Conservation (phyloP, 2,797 vertebrate genomes). For the Lagodon rhomboides region DNA sequence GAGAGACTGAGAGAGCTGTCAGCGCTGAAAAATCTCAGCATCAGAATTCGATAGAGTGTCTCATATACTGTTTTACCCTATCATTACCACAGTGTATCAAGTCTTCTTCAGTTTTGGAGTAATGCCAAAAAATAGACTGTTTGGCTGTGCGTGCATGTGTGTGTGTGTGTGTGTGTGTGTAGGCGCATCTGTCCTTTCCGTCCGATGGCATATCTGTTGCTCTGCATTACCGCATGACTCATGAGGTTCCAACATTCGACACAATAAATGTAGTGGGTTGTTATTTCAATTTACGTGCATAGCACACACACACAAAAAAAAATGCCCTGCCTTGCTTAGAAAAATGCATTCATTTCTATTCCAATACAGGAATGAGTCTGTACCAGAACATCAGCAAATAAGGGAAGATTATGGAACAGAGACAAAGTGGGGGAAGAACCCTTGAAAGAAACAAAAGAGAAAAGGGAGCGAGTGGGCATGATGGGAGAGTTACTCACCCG, state of each 20-base stretch:
- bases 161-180: conserved; percentile 11
- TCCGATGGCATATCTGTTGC: conserved; percentile 38
- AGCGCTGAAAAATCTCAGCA: conserved; percentile 57
- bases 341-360: neutral
- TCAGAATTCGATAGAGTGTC: conserved; percentile 62
- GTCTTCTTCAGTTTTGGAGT: conserved; percentile 54
- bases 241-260: conserved; percentile 39
- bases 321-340: conserved; percentile 19
- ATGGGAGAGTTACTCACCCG: conserved; percentile 80
- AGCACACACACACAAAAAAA: conserved; percentile 35
- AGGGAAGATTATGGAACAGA: conserved; percentile 47
- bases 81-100: conserved; percentile 67
- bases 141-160: conserved; percentile 14
- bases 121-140: conserved; percentile 53
- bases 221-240: conserved; percentile 42
- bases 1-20: conserved; percentile 42
- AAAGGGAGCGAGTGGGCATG: conserved; percentile 68
- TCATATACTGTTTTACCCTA: conserved; percentile 52
- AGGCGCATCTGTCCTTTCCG: conserved; percentile 43
- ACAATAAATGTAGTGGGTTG: conserved; percentile 33
- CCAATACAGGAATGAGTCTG: conserved; percentile 18
- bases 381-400: conserved; percentile 30
- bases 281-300: conserved; percentile 34
- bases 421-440: conserved; percentile 48
- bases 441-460: conserved; percentile 55